Base-by-base conservation (phyloP, 2,113 vertebrate genomes). In the Oryzias celebensis region DNA sequence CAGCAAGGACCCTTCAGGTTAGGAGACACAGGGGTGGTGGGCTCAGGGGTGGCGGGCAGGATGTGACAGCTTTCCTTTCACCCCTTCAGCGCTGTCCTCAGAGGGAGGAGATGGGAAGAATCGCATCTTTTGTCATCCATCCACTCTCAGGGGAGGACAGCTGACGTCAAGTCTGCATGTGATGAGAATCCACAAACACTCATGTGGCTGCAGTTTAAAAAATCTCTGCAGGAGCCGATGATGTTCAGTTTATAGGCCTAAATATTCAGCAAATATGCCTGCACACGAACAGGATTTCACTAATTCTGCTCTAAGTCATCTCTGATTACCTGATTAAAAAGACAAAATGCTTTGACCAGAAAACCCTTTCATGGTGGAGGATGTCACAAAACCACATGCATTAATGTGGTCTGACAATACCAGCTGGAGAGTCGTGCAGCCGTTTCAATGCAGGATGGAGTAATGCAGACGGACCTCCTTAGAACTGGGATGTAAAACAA, bases 91-190 rank as follows among this genome's bases (percentile, higher is more conserved):
- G 4, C 53, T 7, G 60, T 62, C 52, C 54, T 57, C 46, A 23
- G 47, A 62, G 28, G 5, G 12, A 60, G 54, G 20, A 26, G 58
- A 75, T 8, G 14, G 56, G 44, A 60, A 18, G 17, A 23, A 50
- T 45, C 52, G 5, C 53, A 65, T 71, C 61, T 73, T 80, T 65
- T 74, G 73, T 75, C 68, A 63, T 80, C 71, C 62, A 68, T 73
- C 52, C 14, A 3, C 41, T 65, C 68, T 70, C 75, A 7, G 15
- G 61, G 73, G 78, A 78, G 46, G 52, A 41, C 36, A 28, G 68
- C 60, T 78, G 68, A 65, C 41, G 65, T 77, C 78, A 77, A 52
- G 58, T 24, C 46, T 63, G 45, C 67, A 58, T 20, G 23, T 1
- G 14, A 46, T n/a, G 28, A 12, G 23, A 43, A 48, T 52, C 36